phyloP scores from a whole-genome alignment of 1,140 invertebrate species.

The Heliconius eleuchia region DNA sequence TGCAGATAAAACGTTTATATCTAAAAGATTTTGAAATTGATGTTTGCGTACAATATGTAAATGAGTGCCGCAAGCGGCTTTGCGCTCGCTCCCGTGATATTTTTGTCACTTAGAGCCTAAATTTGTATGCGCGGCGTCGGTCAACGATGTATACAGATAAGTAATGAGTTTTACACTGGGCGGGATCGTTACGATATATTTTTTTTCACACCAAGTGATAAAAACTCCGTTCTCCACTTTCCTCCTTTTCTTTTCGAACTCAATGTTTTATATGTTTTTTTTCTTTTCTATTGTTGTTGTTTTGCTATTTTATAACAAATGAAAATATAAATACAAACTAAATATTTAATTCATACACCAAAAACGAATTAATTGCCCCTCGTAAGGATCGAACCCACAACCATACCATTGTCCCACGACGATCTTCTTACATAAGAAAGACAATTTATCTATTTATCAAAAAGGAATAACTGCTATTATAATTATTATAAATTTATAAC shows the following conservation, averaged over 20 bases:
- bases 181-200: conserved; percentile 7
- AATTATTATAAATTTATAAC: neutral
- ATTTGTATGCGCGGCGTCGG: conserved; percentile 36
- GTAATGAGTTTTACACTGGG: conserved; percentile 12
- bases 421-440: too few species aligned
- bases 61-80: conserved; percentile 27
- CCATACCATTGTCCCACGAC: too few species aligned
- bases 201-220: neutral
- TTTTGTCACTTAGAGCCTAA: conserved; percentile 31
- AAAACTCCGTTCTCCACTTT: neutral
- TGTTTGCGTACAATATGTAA: conserved; percentile 26
- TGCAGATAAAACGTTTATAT: conserved; percentile 24
- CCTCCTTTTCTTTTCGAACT: neutral
- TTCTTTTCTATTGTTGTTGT: too few species aligned
- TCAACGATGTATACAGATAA: conserved; percentile 29
- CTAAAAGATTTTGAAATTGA: conserved; percentile 24
- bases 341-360: too few species aligned
- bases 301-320: too few species aligned
- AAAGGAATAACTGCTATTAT: too few species aligned
- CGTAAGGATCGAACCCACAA: too few species aligned
- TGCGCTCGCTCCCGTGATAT: conserved; percentile 28
- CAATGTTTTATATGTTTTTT: too few species aligned
- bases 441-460: too few species aligned
- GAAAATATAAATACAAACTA: too few species aligned
- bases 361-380: too few species aligned